Base-by-base conservation (phyloP, 2,797 vertebrate genomes). In the Tinamus major region DNA sequence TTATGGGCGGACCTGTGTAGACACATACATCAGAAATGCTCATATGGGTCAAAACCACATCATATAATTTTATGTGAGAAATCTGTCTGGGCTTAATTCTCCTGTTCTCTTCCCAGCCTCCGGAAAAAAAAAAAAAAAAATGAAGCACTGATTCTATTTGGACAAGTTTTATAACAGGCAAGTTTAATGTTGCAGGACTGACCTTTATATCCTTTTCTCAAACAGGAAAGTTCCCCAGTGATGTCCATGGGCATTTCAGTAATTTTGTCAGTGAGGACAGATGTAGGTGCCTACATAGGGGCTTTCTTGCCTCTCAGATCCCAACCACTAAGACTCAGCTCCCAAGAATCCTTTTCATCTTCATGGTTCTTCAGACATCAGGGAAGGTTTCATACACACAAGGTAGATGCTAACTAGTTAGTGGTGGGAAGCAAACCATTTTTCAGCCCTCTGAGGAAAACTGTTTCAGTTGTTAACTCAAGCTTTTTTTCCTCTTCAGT, bases 21-120 rank as follows among this genome's bases (percentile, higher is more conserved):
- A 81, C 56, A 84, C 39, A 61, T 17, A 61, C 31, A 76, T 86
- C 89, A 95, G 71, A 90, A 91, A 82, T 35, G 58, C 44, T 93
- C 83, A 3, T 51, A 68, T 77, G 58, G 74, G 48, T 94, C 84
- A 87, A 87, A 94, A 72, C 42, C 72, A 83, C 79, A 75, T 75
- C 13, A 81, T 91, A 80, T 65, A 87, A 91, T 89, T 91, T 94
- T 83, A 90, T 69, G 91, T 82, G 87, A 89, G 69, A 87, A 89
- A 85, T 80, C 62, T 83, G 56, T 75, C 64, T 27, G 37, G 37
- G 42, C 68, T 94, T 89, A 89, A 85, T 81, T 46, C 59, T 49
- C 15, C 27, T 49, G 17, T 12, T 6, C 5, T 5, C 27, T 5
- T 4, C 3, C 16, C 11, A 3, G 0, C 3, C 15, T 4, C 1